Percentiles rank a stretch among this genome's conserved stretches.
Evolutionary conservation across 2,797 vertebrate genomes (phyloP).

Genomic region (Spinibarbus caldwelli): DNA sequence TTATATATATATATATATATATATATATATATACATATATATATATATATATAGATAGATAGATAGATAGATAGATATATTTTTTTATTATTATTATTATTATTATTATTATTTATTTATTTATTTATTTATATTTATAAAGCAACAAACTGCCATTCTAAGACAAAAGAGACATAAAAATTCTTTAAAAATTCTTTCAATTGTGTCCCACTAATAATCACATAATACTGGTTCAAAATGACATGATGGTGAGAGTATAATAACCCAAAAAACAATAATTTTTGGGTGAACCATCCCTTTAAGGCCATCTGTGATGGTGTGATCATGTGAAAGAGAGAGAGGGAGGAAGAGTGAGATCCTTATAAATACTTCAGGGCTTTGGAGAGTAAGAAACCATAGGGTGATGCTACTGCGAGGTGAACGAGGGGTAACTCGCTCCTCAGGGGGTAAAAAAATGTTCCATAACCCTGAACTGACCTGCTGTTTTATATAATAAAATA

Average conservation of each 20-base stretch:
- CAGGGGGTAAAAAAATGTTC: slow-evolving; percentile 14
- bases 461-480: not conserved
- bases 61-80: too few relatives aligned
- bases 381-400: slow-evolving; percentile 7
- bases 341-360: slow-evolving; percentile 9
- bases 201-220: too few relatives aligned
- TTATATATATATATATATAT: too few relatives aligned
- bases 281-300: not conserved
- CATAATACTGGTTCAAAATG: too few relatives aligned
- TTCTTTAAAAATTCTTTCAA: too few relatives aligned
- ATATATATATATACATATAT: too few relatives aligned
- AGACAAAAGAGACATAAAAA: too few relatives aligned
- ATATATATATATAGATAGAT: too few relatives aligned
- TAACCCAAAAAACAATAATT: not conserved
- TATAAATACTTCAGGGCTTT: slow-evolving; percentile 31
- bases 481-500: slow-evolving; percentile 12
- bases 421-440: slow-evolving; percentile 36
- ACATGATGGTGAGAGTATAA: not conserved
- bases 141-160: not conserved
- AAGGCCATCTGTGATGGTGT: not conserved
- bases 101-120: too few relatives aligned
- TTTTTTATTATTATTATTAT: too few relatives aligned
- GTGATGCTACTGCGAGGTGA: slow-evolving; percentile 30
- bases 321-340: not conserved
- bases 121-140: too few relatives aligned